A percentile compares a stretch with the other conserved stretches of the same genome.
These are phyloP conservation scores for Rhyacophila evoluta DNA, from an alignment of 2,888 invertebrate species.

Conservation along the genomic window DNA sequence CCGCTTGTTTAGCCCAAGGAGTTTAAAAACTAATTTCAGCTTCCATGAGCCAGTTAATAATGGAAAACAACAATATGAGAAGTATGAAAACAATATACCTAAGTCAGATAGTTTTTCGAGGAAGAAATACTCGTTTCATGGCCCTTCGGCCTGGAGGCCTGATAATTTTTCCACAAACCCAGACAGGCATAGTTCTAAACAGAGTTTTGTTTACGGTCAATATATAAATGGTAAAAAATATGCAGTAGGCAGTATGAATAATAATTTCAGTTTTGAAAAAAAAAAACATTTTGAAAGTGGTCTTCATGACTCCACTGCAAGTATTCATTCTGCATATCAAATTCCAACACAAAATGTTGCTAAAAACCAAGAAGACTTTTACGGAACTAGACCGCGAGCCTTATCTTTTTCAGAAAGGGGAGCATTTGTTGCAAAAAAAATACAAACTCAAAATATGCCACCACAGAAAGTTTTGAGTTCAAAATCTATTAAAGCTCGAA, in stretches of 20 bases:
- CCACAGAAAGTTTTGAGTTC: constrained; percentile 48
- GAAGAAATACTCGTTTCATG: constrained; percentile 57
- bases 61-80: constrained; percentile 13
- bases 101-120: constrained; percentile 63
- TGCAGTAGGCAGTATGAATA: constrained; percentile 27
- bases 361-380: constrained; percentile 54
- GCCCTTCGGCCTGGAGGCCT: neutral
- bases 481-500: constrained; percentile 69
- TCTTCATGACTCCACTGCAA: constrained; percentile 44
- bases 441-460: constrained; percentile 51
- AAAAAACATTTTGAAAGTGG: constrained; percentile 30
- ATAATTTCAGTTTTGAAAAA: constrained; percentile 34
- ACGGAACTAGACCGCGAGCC: constrained; percentile 62
- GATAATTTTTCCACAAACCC: constrained; percentile 29
- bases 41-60: constrained; percentile 28
- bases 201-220: constrained; percentile 34
- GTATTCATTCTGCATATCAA: constrained; percentile 53
- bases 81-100: constrained; percentile 56
- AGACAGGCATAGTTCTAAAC: constrained; percentile 25
- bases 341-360: constrained; percentile 29
- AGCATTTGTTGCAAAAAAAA: constrained; percentile 43
- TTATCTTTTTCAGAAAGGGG: constrained; percentile 68
- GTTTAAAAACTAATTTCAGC: constrained; percentile 38
- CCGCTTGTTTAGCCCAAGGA: constrained; percentile 37
- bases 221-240: constrained; percentile 46